These are phyloP conservation scores for Tiphia femorata DNA, from an alignment of 2,888 invertebrate species.

Conservation along the genomic window DNA sequence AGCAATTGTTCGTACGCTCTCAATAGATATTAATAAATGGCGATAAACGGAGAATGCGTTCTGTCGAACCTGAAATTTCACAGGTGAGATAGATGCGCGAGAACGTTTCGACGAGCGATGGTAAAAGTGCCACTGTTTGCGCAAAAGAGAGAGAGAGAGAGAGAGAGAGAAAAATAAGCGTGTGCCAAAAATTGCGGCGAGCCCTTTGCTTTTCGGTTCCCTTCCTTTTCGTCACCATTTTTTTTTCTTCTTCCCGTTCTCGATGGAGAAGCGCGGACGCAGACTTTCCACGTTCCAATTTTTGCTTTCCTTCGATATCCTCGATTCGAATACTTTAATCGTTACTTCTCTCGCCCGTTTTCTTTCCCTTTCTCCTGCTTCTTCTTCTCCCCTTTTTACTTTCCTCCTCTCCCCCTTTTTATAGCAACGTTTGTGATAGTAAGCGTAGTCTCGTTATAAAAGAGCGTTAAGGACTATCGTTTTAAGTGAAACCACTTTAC, in stretches of 20 bases:
- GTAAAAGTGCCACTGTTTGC: background rate
- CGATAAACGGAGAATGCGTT: constrained; percentile 1
- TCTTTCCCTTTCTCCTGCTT: no score
- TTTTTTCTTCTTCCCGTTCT: no score
- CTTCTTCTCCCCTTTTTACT: no score
- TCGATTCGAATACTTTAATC: no score
- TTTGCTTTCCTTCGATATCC: no score
- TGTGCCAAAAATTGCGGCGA: background rate
- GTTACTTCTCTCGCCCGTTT: no score
- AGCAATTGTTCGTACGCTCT: constrained; percentile 35
- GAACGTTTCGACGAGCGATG: background rate
- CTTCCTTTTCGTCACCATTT: no score
- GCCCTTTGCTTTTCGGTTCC: no score
- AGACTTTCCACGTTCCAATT: no score
- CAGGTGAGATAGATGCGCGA: background rate
- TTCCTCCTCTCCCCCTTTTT: no score
- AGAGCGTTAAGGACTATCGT: constrained; percentile 8
- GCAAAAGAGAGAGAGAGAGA: background rate
- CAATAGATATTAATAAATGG: constrained; percentile 10
- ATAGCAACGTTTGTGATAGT: constrained; percentile 27
- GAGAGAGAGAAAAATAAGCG: background rate
- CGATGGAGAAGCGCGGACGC: no score
- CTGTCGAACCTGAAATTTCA: background rate
- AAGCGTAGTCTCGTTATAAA: constrained; percentile 14
- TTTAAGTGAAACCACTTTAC: no score